A percentile compares a stretch with the other conserved stretches of the same genome.
These are phyloP conservation scores for Sebastes ruberrimus DNA, from an alignment of 2,797 vertebrate genomes.

Conservation along the genomic window DNA sequence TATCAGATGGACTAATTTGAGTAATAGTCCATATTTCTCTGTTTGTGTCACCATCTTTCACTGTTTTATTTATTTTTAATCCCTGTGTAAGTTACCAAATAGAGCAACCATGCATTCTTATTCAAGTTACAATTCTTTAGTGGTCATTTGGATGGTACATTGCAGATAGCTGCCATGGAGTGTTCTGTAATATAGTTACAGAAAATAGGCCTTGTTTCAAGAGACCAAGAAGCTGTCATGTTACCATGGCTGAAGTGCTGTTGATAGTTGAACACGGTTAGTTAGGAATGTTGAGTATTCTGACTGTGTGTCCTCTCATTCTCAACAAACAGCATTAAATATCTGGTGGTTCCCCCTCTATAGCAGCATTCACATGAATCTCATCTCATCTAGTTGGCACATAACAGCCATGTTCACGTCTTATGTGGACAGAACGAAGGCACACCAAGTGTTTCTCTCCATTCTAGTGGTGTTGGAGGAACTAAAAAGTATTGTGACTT, in stretches of 20 bases:
- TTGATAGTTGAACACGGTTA: neutral
- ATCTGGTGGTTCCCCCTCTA: neutral
- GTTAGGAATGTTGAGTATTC: slow-evolving; percentile 18
- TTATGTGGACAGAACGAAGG: neutral
- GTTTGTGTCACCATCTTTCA: neutral
- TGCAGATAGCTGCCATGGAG: neutral
- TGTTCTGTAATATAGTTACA: neutral
- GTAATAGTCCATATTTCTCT: neutral
- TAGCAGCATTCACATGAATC: neutral
- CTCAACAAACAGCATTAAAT: slow-evolving; percentile 3
- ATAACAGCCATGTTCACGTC: neutral
- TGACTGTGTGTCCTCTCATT: neutral
- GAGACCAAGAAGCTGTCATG: no score
- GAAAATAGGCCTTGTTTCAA: no score
- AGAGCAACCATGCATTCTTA: neutral
- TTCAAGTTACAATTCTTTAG: neutral
- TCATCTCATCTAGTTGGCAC: neutral
- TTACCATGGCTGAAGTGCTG: no score
- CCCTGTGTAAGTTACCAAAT: neutral
- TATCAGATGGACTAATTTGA: neutral
- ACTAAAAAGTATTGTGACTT: neutral
- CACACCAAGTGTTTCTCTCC: neutral
- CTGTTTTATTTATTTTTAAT: neutral
- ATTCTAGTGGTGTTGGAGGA: neutral
- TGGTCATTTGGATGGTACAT: neutral